Conservation (phyloP, 2,888 invertebrate species). For the Tinea trinotella region DNA sequence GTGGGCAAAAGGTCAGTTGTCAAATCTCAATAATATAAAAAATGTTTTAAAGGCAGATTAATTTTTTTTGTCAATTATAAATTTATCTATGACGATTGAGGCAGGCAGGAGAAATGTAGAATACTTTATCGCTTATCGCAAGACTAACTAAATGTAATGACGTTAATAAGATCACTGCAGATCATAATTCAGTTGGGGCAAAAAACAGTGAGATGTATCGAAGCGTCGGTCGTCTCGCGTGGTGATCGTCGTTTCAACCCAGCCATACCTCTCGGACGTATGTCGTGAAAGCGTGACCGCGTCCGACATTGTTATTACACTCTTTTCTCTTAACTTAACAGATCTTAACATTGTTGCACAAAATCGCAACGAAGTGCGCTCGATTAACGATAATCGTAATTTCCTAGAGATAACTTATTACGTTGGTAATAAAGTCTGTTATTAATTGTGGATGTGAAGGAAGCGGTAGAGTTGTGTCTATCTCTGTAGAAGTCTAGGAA, state of each 20-base stretch:
- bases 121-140: background rate
- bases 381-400: no score
- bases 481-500: no score
- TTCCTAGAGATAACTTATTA: no score
- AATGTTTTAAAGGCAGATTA: no score
- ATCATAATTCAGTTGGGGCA: slow-evolving; percentile 1
- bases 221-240: slow-evolving; percentile 14
- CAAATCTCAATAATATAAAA: no score
- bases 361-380: background rate
- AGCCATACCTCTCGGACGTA: slow-evolving; percentile 16
- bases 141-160: background rate
- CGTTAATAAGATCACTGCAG: background rate
- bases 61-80: no score
- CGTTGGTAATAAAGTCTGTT: no score
- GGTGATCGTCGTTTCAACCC: slow-evolving; percentile 7
- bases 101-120: background rate
- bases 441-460: no score
- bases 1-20: no score
- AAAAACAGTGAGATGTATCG: slow-evolving; percentile 5
- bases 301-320: slow-evolving; percentile 20
- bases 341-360: slow-evolving; percentile 17
- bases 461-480: no score
- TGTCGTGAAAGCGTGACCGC: slow-evolving; percentile 42
- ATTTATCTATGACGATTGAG: background rate
- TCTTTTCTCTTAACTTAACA: slow-evolving; percentile 5